Percentiles rank a stretch among this genome's conserved stretches.
Conservation (phyloP, 2,888 invertebrate genomes). For the Ormyrus thymus region DNA sequence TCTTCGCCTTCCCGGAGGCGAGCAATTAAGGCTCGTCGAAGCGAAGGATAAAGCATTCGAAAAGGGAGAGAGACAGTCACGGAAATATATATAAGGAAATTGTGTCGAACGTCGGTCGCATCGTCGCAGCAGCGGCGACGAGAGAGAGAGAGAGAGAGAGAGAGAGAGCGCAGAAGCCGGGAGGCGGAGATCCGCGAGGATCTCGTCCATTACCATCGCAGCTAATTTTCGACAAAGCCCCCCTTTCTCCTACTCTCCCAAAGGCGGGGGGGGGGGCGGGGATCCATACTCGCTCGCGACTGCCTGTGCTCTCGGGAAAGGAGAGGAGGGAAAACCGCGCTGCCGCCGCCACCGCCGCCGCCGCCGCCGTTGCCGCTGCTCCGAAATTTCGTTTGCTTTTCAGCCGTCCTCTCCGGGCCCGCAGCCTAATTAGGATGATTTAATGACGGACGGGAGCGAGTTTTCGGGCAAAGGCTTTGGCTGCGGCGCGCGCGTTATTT, state of each 20-base stretch:
- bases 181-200: slow-evolving; percentile 58
- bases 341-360: too few relatives aligned
- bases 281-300: neutral
- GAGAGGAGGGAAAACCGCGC: neutral
- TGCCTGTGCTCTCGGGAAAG: too few relatives aligned
- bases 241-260: slow-evolving; percentile 44
- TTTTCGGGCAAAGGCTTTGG: too few relatives aligned
- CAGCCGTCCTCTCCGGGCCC: too few relatives aligned
- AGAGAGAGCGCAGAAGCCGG: slow-evolving; percentile 27
- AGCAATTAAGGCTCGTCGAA: slow-evolving; percentile 13
- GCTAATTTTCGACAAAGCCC: slow-evolving; percentile 64
- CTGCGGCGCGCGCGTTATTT: too few relatives aligned
- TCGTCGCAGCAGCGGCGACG: slow-evolving; percentile 28
- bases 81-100: slow-evolving; percentile 49
- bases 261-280: neutral
- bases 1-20: neutral
- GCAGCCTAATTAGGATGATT: slow-evolving; percentile 21
- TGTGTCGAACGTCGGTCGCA: slow-evolving; percentile 45
- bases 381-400: too few relatives aligned
- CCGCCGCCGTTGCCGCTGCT: too few relatives aligned
- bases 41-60: neutral
- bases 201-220: slow-evolving; percentile 67
- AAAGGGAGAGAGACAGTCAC: neutral
- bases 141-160: neutral
- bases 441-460: neutral